Evolutionary conservation across 35 echinoderm and acorn worm species (phyloP).

Genomic region (Amphiura filiformis): DNA sequence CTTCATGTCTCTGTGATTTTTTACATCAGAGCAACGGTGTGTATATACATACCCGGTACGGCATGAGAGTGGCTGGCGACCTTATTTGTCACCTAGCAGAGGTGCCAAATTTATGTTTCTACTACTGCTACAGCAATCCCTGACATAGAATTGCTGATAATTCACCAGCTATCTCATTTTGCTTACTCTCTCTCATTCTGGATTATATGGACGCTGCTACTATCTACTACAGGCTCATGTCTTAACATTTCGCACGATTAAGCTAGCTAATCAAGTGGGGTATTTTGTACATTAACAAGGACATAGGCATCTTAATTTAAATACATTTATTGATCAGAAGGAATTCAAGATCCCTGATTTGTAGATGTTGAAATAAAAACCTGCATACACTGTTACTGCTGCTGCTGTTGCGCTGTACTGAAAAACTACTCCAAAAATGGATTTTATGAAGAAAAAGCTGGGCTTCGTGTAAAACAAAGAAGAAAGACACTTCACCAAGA

Average conservation of each 20-base stretch:
- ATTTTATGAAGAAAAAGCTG: conserved; percentile 33
- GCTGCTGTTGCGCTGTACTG: neutral
- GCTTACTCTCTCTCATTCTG: neutral
- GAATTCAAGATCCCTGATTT: neutral
- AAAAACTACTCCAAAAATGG: conserved; percentile 9
- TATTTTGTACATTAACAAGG: neutral
- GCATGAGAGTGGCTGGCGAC: neutral
- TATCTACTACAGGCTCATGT: too few species aligned
- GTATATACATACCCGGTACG: too few species aligned
- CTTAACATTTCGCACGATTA: too few species aligned
- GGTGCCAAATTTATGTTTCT: neutral
- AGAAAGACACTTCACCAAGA: conserved; percentile 10
- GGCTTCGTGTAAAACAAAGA: conserved; percentile 34
- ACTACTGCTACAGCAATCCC: neutral
- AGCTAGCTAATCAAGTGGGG: too few species aligned
- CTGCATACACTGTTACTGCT: neutral
- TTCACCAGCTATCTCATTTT: neutral
- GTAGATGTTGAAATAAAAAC: neutral
- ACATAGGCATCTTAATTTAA: neutral
- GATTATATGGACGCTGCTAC: neutral
- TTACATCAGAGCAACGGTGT: neutral
- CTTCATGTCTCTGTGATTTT: neutral
- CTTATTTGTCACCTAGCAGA: neutral
- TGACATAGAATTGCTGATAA: neutral
- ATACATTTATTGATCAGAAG: neutral